Evolutionary conservation across 2,797 vertebrate genomes (phyloP).

Genomic region (Anomalospiza imberbis): DNA sequence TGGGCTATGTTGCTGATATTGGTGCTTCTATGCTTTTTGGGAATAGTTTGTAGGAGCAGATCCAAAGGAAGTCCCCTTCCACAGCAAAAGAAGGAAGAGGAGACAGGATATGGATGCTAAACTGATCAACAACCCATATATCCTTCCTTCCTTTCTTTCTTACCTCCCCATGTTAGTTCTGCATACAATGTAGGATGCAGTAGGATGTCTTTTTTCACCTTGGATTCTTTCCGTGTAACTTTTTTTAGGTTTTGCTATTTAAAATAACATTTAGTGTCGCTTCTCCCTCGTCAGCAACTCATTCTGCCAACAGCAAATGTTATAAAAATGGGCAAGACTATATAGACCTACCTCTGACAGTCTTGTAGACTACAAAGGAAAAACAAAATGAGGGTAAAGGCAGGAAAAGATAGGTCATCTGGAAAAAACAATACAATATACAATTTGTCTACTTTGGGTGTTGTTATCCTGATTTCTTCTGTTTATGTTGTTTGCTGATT

Average conservation of each 20-base stretch:
- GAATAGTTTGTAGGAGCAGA: background rate
- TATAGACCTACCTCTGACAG: background rate
- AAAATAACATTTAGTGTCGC: background rate
- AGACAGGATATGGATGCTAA: conserved; percentile 26
- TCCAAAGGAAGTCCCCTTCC: conserved; percentile 32
- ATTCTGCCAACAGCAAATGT: background rate
- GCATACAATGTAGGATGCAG: background rate
- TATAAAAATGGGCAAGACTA: background rate
- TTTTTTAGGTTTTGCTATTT: conserved; percentile 19
- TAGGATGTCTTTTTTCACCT: conserved; percentile 35
- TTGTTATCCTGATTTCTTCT: background rate
- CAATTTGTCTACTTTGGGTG: background rate
- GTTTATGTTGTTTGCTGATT: background rate
- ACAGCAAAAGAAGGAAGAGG: conserved; percentile 4
- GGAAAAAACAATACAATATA: background rate
- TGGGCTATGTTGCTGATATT: background rate
- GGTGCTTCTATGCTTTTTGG: background rate
- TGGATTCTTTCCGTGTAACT: background rate
- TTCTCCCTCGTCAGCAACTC: background rate
- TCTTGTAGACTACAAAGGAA: background rate
- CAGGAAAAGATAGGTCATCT: background rate
- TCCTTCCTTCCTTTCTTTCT: conserved; percentile 27
- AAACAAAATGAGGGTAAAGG: background rate
- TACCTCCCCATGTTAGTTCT: background rate
- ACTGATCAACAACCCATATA: background rate